Percentiles rank a stretch among this genome's conserved stretches.
Evolutionary conservation across 1,140 invertebrate genomes (phyloP).

Genomic region (Leptopilina boulardi): DNA sequence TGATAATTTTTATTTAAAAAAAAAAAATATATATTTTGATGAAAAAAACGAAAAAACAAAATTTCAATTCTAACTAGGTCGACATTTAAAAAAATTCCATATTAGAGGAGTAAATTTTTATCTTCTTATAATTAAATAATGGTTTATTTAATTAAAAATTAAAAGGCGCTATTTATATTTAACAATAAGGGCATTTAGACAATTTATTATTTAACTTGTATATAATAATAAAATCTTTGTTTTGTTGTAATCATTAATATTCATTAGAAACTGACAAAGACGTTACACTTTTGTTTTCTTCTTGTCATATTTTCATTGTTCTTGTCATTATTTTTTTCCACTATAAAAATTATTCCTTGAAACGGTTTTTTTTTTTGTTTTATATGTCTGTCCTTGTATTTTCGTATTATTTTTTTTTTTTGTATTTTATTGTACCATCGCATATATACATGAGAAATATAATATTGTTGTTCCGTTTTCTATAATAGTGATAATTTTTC

Average conservation of each 20-base stretch:
- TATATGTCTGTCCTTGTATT: background rate
- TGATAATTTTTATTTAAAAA: too few species aligned
- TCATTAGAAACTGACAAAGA: background rate
- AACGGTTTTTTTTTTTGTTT: too few species aligned
- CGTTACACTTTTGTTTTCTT: background rate
- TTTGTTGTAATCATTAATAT: background rate
- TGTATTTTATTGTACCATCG: background rate
- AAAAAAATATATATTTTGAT: too few species aligned
- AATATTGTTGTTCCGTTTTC: background rate
- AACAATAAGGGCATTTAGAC: too few species aligned
- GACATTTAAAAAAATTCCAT: too few species aligned
- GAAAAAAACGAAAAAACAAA: too few species aligned
- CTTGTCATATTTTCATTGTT: background rate
- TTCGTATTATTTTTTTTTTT: background rate
- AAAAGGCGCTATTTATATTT: too few species aligned
- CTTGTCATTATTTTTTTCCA: background rate
- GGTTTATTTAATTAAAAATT: too few species aligned
- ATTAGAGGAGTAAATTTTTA: too few species aligned
- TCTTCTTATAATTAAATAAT: too few species aligned
- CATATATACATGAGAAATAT: background rate
- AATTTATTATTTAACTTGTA: background rate
- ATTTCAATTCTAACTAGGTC: too few species aligned
- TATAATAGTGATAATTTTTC: background rate
- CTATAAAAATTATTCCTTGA: conserved; percentile 9
- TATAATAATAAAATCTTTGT: background rate